A percentile compares a stretch with the other conserved stretches of the same genome.
These are phyloP conservation scores for Thalassaphorura encarpata DNA, from an alignment of 1,140 invertebrate genomes.

Conservation along the genomic window DNA sequence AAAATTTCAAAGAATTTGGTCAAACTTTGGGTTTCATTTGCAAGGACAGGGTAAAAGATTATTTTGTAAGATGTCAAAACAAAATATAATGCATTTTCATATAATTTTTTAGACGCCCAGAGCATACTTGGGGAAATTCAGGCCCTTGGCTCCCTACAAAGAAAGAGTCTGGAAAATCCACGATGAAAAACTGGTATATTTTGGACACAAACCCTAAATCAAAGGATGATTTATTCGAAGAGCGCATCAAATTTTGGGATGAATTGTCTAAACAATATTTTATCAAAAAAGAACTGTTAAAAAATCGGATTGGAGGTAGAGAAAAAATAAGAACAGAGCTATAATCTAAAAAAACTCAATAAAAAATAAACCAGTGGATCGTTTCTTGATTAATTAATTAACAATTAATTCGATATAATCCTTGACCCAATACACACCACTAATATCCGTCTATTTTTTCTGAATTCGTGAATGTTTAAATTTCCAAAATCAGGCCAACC, in stretches of 20 bases:
- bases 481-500: no score
- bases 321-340: no score
- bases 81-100: background rate
- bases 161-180: background rate
- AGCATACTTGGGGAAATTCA: background rate
- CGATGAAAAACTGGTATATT: background rate
- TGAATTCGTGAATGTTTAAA: no score
- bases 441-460: no score
- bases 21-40: constrained; percentile 4
- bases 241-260: background rate
- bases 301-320: no score
- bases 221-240: background rate
- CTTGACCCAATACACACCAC: no score
- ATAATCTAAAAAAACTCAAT: no score
- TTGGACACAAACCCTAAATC: background rate
- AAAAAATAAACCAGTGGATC: no score
- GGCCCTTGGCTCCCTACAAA: background rate
- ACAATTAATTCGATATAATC: no score
- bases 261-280: background rate
- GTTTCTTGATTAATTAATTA: no score
- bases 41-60: background rate
- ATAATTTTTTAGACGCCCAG: background rate
- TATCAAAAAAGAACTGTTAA: no score
- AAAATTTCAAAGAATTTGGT: constrained; percentile 6
- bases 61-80: background rate